Percentiles rank a stretch among this genome's conserved stretches.
Evolutionary conservation across 2,797 vertebrate species (phyloP).

Genomic region (Phrynocephalus vlangalii): DNA sequence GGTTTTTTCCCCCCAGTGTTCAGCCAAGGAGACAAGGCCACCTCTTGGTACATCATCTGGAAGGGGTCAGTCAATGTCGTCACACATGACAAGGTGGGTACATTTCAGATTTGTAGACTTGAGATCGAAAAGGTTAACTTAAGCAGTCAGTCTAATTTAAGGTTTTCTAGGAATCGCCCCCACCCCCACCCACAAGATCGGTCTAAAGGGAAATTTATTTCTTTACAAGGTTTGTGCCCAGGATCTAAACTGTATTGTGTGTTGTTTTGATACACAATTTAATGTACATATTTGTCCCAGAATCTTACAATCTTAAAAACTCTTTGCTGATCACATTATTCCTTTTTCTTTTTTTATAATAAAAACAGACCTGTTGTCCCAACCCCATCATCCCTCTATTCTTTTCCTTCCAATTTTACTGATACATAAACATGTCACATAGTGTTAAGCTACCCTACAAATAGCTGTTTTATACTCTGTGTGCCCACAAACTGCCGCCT

Average conservation of each 20-base stretch:
- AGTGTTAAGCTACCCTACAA: background rate
- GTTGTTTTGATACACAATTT: background rate
- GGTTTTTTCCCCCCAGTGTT: conserved; percentile 83
- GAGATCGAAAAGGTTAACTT: background rate
- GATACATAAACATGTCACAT: background rate
- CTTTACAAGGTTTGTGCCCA: background rate
- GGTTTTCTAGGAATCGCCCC: background rate
- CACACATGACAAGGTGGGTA: conserved; percentile 92
- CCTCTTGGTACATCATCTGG: conserved; percentile 99
- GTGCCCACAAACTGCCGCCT: too few species aligned
- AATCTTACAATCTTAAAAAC: background rate
- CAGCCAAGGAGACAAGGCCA: conserved; percentile 97
- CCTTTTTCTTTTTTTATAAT: too few species aligned
- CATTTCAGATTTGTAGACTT: background rate
- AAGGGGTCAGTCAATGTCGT: conserved; percentile 98
- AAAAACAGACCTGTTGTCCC: background rate
- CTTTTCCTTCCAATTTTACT: background rate
- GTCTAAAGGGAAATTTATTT: background rate
- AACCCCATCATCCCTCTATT: too few species aligned
- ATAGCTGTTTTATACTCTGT: too few species aligned
- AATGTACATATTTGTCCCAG: background rate
- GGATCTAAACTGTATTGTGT: background rate
- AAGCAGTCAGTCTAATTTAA: background rate
- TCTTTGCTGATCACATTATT: background rate
- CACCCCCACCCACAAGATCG: background rate